Conservation (phyloP, 2,797 vertebrate species). For the Myripristis jacobus region DNA sequence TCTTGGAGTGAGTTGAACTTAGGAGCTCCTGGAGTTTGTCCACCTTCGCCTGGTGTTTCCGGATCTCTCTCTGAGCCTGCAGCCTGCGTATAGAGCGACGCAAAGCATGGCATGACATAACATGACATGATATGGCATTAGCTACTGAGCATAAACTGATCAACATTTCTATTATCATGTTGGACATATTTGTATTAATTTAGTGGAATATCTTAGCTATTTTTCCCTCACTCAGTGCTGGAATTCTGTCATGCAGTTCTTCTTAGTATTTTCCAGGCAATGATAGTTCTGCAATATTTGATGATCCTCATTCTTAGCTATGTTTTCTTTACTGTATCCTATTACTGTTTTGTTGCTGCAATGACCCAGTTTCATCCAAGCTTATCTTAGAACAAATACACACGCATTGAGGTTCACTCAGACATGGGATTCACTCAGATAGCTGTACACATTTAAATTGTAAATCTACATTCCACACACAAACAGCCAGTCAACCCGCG, state of each 20-base stretch:
- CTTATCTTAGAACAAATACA: neutral
- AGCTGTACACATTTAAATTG: neutral
- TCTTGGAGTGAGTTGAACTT: conserved; percentile 59
- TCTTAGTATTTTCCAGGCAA: too few species aligned
- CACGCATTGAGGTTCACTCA: conserved; percentile 2
- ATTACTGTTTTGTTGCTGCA: too few species aligned
- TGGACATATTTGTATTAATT: too few species aligned
- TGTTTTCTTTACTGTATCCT: too few species aligned
- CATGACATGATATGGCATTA: too few species aligned
- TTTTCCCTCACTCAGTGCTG: too few species aligned
- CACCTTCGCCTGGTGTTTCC: conserved; percentile 78
- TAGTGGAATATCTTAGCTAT: too few species aligned
- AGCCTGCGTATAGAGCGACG: conserved; percentile 58
- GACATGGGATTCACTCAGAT: neutral
- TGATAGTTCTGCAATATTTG: too few species aligned
- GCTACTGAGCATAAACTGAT: neutral
- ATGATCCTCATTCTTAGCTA: too few species aligned
- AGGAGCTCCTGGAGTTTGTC: conserved; percentile 75
- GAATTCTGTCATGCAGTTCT: too few species aligned
- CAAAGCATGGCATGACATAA: neutral
- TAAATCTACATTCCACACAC: neutral
- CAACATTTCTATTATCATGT: too few species aligned
- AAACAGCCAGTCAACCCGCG: neutral
- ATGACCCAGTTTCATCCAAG: too few species aligned
- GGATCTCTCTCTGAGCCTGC: conserved; percentile 70